Conservation (phyloP, 1,140 invertebrate species). For the Drosophila novamexicana region DNA sequence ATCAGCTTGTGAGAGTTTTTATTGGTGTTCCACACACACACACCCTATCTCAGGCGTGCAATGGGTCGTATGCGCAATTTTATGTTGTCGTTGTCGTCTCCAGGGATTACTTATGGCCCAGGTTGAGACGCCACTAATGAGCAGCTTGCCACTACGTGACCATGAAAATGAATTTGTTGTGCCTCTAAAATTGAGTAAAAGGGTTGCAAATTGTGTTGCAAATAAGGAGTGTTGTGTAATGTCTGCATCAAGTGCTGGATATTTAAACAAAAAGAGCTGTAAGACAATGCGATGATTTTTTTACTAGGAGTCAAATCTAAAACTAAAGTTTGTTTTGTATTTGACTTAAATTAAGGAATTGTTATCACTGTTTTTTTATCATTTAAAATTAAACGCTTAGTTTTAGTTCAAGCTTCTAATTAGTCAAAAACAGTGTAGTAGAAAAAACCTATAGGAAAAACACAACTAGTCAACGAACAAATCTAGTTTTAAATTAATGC, state of each 20-base stretch:
- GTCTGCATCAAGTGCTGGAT: background rate
- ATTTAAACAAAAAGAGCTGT: background rate
- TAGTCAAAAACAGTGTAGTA: too few species aligned
- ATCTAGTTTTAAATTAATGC: too few species aligned
- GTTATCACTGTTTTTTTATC: too few species aligned
- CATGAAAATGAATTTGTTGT: constrained; percentile 24
- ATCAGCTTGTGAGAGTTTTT: constrained; percentile 31
- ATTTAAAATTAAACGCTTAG: too few species aligned
- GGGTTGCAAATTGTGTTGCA: constrained; percentile 27
- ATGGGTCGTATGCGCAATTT: constrained; percentile 45
- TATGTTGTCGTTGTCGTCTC: constrained; percentile 10
- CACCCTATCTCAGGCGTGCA: background rate
- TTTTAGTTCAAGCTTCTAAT: too few species aligned
- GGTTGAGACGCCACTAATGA: constrained; percentile 7
- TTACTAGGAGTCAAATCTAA: too few species aligned
- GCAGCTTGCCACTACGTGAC: constrained; percentile 14
- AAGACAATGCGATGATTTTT: background rate
- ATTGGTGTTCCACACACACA: constrained; percentile 15
- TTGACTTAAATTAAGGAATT: too few species aligned
- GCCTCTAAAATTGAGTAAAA: constrained; percentile 25
- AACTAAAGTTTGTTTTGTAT: too few species aligned
- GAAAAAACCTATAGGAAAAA: too few species aligned
- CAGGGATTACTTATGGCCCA: constrained; percentile 12
- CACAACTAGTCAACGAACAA: too few species aligned
- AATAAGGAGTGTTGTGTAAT: constrained; percentile 20